A percentile compares a stretch with the other conserved stretches of the same genome.
Conservation (phyloP, 2,888 invertebrate species). For the Cryptocephalus moraei region DNA sequence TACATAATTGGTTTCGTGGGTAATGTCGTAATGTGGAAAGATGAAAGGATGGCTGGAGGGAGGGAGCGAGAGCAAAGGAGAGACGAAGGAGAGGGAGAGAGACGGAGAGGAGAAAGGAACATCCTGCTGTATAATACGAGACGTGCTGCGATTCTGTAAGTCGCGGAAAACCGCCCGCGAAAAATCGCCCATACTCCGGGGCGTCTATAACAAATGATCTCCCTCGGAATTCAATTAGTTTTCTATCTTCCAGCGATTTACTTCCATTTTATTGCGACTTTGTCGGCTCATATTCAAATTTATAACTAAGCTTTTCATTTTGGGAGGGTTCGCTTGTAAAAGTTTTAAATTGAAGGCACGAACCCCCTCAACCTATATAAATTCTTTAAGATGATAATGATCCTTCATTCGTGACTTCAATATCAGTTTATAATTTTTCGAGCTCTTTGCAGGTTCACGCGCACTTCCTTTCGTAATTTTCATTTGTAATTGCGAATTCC, state of each 20-base stretch:
- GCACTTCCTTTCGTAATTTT: too few species aligned
- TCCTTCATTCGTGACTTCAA: too few species aligned
- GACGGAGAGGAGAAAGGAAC: not conserved
- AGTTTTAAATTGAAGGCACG: too few species aligned
- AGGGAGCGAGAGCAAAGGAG: not conserved
- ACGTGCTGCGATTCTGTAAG: slow-evolving; percentile 33
- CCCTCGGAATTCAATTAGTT: slow-evolving; percentile 21
- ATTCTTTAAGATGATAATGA: too few species aligned
- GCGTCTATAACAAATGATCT: slow-evolving; percentile 18
- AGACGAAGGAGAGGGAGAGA: too few species aligned
- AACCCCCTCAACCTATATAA: too few species aligned
- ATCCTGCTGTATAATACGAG: slow-evolving; percentile 29
- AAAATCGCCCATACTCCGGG: slow-evolving; percentile 14
- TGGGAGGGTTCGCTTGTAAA: too few species aligned
- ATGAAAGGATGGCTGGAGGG: slow-evolving; percentile 35
- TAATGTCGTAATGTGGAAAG: slow-evolving; percentile 38
- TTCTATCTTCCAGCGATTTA: slow-evolving; percentile 9
- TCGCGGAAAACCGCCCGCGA: slow-evolving; percentile 22
- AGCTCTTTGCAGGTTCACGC: too few species aligned
- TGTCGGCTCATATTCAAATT: slow-evolving; percentile 11
- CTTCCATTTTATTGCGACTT: slow-evolving; percentile 7
- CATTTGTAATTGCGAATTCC: too few species aligned
- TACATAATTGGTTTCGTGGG: slow-evolving; percentile 39
- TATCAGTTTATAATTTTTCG: too few species aligned
- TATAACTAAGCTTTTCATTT: slow-evolving; percentile 6